Percentiles rank a stretch among this genome's conserved stretches.
Evolutionary conservation across 1,140 invertebrate genomes (phyloP).

Genomic region (Trinorchestia longiramus): DNA sequence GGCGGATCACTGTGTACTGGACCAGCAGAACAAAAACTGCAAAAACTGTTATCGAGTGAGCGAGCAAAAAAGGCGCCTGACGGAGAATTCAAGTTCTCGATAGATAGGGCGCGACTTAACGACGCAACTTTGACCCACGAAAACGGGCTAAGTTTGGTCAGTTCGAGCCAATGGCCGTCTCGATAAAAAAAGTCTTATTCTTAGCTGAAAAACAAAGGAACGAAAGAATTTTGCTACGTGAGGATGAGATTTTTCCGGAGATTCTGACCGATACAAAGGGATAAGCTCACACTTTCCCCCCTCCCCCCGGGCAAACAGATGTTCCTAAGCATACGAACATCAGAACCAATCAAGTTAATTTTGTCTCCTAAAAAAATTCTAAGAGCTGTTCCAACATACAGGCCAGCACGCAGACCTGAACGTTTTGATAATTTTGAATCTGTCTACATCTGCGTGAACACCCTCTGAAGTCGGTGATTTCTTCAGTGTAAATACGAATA

Average conservation of each 20-base stretch:
- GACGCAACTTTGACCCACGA: slow-evolving; percentile 11
- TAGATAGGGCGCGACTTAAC: slow-evolving; percentile 45
- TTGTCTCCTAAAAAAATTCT: neutral
- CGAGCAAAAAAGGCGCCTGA: neutral
- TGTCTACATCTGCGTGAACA: neutral
- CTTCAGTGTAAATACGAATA: neutral
- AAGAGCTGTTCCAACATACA: neutral
- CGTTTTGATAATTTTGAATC: neutral
- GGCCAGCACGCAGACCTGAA: neutral
- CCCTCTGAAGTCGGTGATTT: neutral
- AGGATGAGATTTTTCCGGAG: neutral
- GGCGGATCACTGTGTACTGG: neutral
- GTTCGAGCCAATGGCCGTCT: slow-evolving; percentile 4
- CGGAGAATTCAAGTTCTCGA: slow-evolving; percentile 19
- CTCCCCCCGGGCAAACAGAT: neutral
- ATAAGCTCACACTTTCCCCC: neutral
- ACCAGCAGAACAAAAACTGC: slow-evolving; percentile 12
- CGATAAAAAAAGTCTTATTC: slow-evolving; percentile 21
- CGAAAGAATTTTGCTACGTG: neutral
- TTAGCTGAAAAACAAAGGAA: slow-evolving; percentile 16
- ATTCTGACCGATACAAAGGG: neutral
- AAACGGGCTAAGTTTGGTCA: slow-evolving; percentile 39
- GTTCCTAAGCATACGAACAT: neutral
- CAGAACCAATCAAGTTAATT: neutral
- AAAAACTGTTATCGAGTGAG: slow-evolving; percentile 26